Evolutionary conservation across 2,797 vertebrate genomes (phyloP), one percentile per base, ranked within the genome.

Genomic region (Passerculus sandwichensis): DNA sequence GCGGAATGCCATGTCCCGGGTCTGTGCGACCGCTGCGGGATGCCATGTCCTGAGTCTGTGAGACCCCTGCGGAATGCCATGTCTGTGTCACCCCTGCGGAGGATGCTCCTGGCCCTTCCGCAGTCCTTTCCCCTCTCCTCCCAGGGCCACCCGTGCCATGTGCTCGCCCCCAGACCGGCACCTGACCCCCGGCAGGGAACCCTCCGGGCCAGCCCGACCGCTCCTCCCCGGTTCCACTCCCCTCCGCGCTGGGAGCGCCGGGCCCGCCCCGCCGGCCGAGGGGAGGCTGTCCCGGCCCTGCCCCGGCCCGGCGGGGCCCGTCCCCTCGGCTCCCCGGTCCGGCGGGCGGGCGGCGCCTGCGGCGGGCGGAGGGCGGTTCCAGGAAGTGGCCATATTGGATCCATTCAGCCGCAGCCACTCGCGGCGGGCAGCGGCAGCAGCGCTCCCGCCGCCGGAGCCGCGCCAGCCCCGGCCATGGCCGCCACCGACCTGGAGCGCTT

Each of bases 361-460:
- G 85, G 96, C 76, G 40, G 88, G 91, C 69, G 79, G 85, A 97
- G 97, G 98, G 56, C 98, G 98, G 98, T 97, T 97, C 98, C 97
- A 97, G 98, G 98, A 98, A 98, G 98, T 96, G 97, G 98, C 98
- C 99, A 99, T 99, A 98, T 99, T 99, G 98, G 97, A 98, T 97
- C 96, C 96, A 97, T 96, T 97, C 89, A 96, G 97, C 84, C 84
- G 93, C 97, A 97, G 97, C 98, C 93, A 94, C 92, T 93, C 94
- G 90, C 78, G 96, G 96, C 97, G 97, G 85, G 85, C 75, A 79
- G 96, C 65, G 44, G 66, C 70, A 93, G 96, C 91, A 70, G 93
- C 95, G 93, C 80, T 76, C 67, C 90, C 38, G 93, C 95, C 38
- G 79, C 73, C 79, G 67, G 90, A 27, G 97, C 90, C 87, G 93